Base-by-base conservation (phyloP, 2,888 invertebrate species). In the Tridacna gigas region DNA sequence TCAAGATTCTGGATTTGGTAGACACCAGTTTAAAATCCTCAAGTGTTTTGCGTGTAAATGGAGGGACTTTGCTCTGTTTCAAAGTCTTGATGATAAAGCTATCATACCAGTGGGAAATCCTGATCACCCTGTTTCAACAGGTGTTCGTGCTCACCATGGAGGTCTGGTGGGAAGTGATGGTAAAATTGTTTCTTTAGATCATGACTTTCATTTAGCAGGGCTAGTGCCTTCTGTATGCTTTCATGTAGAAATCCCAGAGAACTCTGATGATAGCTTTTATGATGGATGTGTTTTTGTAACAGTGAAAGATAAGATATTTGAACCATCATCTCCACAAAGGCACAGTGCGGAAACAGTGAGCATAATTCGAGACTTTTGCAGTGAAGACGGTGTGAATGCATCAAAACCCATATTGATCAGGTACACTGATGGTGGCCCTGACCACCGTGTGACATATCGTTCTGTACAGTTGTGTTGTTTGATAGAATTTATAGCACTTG, bases 341-440 rank as follows among this genome's bases (percentile, higher is more conserved):
- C 88, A 88, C 75, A 28, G 75, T n/a, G 60, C 81, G 18, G 88
- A 88, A 79, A 76, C 66, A 18, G 26, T 74, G 4, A 15, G n/a
- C n/a, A 78, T 86, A 15, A 18, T 86, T 12, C 22, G 76, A 65
- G 22, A 78, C 11, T 15, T 11, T n/a, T 11, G 28, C 4, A 18
- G 60, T 13, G 37, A 73, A 18, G 76, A 85, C 81, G 79, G 37
- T 60, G 65, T 82, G 5, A 80, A 75, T 73, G 3, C 60, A 5
- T 22, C 56, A 5, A 51, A 63, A 18, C 86, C 86, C 12, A 66
- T 86, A 11, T 66, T 88, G 0, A 48, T 74, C 20, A 18, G 75
- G 7, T 86, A 82, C 56, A 83, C 82, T 25, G 88, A 86, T 78
- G 86, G 88, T 56, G 88, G 83, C 7, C 88, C 86, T 25, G 84